Percentiles rank a stretch among this genome's conserved stretches.
These are phyloP conservation scores for Hemicentrotus pulcherrimus DNA, from an alignment of 35 echinoderm and acorn worm species.

Conservation along the genomic window DNA sequence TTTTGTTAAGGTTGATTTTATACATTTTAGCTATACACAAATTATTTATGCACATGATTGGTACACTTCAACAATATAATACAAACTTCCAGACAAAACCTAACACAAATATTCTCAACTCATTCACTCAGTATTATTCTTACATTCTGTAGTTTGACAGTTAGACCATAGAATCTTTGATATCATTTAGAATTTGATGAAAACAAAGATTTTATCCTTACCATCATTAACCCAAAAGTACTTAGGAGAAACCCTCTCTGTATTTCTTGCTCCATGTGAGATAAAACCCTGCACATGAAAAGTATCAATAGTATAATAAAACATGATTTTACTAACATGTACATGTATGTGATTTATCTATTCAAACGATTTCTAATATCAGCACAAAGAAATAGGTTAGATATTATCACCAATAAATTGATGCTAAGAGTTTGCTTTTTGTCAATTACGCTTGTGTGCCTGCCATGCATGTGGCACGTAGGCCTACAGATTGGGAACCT, in stretches of 20 bases:
- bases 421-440: neutral
- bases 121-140: neutral
- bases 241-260: constrained; percentile 49
- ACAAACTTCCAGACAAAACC: no score
- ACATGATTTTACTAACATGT: neutral
- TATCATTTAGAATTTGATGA: neutral
- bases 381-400: neutral
- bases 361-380: neutral
- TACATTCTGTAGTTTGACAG: neutral
- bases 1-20: no score
- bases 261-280: constrained; percentile 56
- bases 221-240: constrained; percentile 39
- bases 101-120: neutral
- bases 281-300: constrained; percentile 49
- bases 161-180: neutral
- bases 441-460: neutral
- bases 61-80: no score
- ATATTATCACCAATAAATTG: neutral
- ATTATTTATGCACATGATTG: no score
- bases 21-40: no score
- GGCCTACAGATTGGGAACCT: neutral
- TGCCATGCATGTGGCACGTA: neutral
- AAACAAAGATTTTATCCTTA: constrained; percentile 6
- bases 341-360: neutral
- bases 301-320: neutral